Evolutionary conservation across 2,888 invertebrate genomes (phyloP).

Genomic region (Euspilapteryx auroguttella): DNA sequence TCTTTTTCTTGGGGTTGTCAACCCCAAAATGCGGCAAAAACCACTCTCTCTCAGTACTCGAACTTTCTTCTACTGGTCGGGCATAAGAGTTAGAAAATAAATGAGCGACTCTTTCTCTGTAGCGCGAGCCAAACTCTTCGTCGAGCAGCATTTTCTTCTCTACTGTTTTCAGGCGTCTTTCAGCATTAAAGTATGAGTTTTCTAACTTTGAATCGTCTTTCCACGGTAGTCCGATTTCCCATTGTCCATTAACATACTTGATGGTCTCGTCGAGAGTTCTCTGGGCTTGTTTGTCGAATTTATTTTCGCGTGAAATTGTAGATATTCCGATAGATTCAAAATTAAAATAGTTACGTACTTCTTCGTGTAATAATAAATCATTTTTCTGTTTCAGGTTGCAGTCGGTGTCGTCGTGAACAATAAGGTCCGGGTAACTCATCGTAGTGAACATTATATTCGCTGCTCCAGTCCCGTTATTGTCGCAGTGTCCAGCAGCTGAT

Average conservation of each 20-base stretch:
- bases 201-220: not conserved
- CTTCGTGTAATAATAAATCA: constrained; percentile 3
- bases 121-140: not conserved
- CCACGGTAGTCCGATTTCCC: constrained; percentile 4
- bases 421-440: no score
- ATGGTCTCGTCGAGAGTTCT: constrained; percentile 1
- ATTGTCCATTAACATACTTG: not conserved
- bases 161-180: constrained; percentile 8
- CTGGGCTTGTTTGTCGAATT: constrained; percentile 2
- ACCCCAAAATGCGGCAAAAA: constrained; percentile 5
- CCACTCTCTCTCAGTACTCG: no score
- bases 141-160: constrained; percentile 6
- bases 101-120: constrained; percentile 4
- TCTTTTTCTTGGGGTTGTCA: no score
- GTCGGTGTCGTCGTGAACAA: no score
- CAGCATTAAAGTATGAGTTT: not conserved
- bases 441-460: no score
- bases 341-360: constrained; percentile 4
- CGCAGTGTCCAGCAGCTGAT: no score
- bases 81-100: constrained; percentile 4
- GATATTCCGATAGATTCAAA: constrained; percentile 7
- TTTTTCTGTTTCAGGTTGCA: not conserved
- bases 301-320: constrained; percentile 6
- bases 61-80: not conserved
- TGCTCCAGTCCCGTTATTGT: no score